Conservation (phyloP, 1,140 invertebrate genomes). For the Phymastichus coffea region DNA sequence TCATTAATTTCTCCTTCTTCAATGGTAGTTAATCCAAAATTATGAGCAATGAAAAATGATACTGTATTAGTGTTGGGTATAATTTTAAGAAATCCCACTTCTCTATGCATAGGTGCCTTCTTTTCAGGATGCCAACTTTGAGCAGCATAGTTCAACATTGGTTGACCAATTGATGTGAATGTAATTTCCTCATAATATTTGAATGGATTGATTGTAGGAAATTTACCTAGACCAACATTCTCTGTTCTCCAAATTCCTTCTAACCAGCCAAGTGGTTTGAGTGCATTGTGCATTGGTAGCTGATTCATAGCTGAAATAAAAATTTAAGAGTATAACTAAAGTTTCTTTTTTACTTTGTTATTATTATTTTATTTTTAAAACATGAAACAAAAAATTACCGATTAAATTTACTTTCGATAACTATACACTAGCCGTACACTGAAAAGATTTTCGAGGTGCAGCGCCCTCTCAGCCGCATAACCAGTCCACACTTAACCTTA, state of each 20-base stretch:
- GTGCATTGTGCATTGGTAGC: slow-evolving; percentile 45
- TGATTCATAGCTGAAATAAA: slow-evolving; percentile 25
- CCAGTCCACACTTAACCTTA: too few species aligned
- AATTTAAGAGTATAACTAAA: background rate
- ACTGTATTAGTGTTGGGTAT: slow-evolving; percentile 61
- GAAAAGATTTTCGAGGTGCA: too few species aligned
- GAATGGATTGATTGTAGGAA: slow-evolving; percentile 64
- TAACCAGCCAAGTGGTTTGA: slow-evolving; percentile 62
- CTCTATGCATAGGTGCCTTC: slow-evolving; percentile 64
- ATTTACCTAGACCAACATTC: slow-evolving; percentile 55
- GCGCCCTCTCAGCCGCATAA: too few species aligned
- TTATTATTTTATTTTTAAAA: too few species aligned
- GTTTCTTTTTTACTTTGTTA: too few species aligned
- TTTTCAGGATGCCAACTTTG: slow-evolving; percentile 60
- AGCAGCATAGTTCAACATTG: slow-evolving; percentile 63
- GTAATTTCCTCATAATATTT: slow-evolving; percentile 63
- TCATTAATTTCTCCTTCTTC: slow-evolving; percentile 59
- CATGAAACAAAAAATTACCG: too few species aligned
- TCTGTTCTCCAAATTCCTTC: slow-evolving; percentile 63
- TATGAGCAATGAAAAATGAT: slow-evolving; percentile 63
- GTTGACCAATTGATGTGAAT: slow-evolving; percentile 65
- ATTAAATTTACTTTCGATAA: too few species aligned
- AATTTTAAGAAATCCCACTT: slow-evolving; percentile 65
- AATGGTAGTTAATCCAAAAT: slow-evolving; percentile 62
- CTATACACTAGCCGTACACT: too few species aligned